A percentile compares a stretch with the other conserved stretches of the same genome.
Conservation (phyloP, 1,140 invertebrate species). For the Lithobius niger region DNA sequence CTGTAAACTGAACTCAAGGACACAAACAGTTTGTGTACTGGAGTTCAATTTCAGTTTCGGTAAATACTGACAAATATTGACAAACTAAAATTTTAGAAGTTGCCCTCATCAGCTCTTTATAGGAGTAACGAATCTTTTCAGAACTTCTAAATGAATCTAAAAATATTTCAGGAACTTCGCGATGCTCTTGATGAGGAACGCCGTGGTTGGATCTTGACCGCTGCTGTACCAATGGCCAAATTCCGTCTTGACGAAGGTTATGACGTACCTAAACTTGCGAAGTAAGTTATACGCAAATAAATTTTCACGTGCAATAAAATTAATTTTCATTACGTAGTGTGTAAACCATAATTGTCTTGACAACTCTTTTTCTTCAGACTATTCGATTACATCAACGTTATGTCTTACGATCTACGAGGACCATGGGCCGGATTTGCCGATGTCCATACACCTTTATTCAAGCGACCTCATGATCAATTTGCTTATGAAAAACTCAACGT, state of each 20-base stretch:
- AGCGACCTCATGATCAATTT: constrained; percentile 62
- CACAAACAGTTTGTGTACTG: no score
- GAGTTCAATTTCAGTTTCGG: no score
- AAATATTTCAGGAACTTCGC: constrained; percentile 40
- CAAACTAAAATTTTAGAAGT: no score
- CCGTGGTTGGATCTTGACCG: constrained; percentile 71
- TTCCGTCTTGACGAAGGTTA: constrained; percentile 73
- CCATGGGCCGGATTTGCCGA: constrained; percentile 85
- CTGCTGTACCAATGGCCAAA: constrained; percentile 71
- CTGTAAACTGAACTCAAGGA: no score
- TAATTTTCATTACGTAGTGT: no score
- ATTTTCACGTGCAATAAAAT: no score
- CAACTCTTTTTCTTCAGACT: constrained; percentile 14
- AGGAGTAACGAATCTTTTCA: no score
- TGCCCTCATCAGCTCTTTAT: no score
- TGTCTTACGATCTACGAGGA: constrained; percentile 81
- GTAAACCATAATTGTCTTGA: no score
- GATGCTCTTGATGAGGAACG: constrained; percentile 56
- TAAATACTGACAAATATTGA: no score
- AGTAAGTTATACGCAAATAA: constrained; percentile 8
- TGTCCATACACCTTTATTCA: constrained; percentile 68
- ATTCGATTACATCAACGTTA: constrained; percentile 69
- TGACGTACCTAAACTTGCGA: constrained; percentile 60
- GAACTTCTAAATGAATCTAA: no score
- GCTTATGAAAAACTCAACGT: constrained; percentile 77